Evolutionary conservation across 2,888 invertebrate genomes (phyloP), one percentile per base, ranked within the genome.

Genomic region (Odontomyia ornata): DNA sequence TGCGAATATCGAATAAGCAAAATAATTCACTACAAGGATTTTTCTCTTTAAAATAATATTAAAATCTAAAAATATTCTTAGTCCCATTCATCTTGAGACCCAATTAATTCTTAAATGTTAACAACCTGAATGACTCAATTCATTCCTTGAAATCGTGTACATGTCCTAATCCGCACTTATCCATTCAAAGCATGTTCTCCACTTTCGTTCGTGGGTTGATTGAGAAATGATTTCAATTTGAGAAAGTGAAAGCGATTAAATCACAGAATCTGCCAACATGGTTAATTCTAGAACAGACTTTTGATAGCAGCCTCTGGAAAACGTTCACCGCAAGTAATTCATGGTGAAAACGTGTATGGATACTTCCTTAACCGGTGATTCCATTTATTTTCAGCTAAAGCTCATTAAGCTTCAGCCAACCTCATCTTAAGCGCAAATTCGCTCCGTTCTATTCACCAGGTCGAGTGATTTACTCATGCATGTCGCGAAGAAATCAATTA

Each of bases 401-500:
- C 30, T 64, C 64, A 64, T 64, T 64, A 64, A 64, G 64, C 64
- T 64, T 4, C 52, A n/a, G n/a, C 13, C 2, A 25, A 25, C 28
- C 5, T 36, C 5, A 9, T 36, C 3, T 36, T n/a, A 7, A 11
- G n/a, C 13, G 64, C 13, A 64, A 64, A 11, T 13, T 0, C 27
- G 28, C 30, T 4, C 18, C 13, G 64, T 30, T 25, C 3, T 25
- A 60, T 25, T 56, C 56, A 21, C 25, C 13, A 9, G 36, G 36
- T 36, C 36, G 23, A 25, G 57, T 28, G 64, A 64, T 64, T 64
- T 64, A 64, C 67, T 67, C 67, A 67, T 67, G 67, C 43, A 67
- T 67, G 67, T 46, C 67, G 67, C 30, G 46, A 67, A 67, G 43
- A 23, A 67, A 67, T 67, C 67, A 67, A 67, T 67, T 67, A 67